A percentile compares a stretch with the other conserved stretches of the same genome.
Evolutionary conservation across 2,113 vertebrate genomes (phyloP).

Genomic region (Eretmochelys imbricata): DNA sequence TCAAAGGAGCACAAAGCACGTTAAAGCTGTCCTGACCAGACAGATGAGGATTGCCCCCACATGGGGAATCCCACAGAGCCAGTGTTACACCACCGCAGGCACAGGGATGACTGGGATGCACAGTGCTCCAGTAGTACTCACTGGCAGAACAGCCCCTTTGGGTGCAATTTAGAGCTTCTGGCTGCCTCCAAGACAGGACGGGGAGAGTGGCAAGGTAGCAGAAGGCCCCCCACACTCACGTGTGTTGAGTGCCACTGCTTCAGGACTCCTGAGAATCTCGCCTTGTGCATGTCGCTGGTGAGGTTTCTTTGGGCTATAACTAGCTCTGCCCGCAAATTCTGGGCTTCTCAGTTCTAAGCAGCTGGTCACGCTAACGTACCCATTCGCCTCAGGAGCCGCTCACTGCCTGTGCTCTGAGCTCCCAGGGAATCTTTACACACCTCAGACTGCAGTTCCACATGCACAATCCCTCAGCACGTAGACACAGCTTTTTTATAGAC

Average conservation of each 20-base stretch:
- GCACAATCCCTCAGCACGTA: neutral
- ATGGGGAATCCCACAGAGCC: neutral
- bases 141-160: neutral
- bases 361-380: neutral
- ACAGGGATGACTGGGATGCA: neutral
- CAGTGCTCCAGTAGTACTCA: neutral
- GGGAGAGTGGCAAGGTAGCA: neutral
- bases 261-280: neutral
- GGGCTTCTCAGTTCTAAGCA: neutral
- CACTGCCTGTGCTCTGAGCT: neutral
- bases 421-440: neutral
- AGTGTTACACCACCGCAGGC: neutral
- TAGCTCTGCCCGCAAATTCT: fast-evolving
- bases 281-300: neutral
- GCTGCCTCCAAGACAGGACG: neutral
- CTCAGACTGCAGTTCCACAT: neutral
- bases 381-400: neutral
- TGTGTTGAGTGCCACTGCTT: neutral
- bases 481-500: neutral
- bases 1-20: neutral
- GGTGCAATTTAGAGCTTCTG: neutral
- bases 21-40: neutral
- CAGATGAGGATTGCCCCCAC: neutral
- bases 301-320: neutral
- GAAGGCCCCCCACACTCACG: neutral